phyloP scores from a whole-genome alignment of 2,888 invertebrate species.

The Ochropacha duplaris region DNA sequence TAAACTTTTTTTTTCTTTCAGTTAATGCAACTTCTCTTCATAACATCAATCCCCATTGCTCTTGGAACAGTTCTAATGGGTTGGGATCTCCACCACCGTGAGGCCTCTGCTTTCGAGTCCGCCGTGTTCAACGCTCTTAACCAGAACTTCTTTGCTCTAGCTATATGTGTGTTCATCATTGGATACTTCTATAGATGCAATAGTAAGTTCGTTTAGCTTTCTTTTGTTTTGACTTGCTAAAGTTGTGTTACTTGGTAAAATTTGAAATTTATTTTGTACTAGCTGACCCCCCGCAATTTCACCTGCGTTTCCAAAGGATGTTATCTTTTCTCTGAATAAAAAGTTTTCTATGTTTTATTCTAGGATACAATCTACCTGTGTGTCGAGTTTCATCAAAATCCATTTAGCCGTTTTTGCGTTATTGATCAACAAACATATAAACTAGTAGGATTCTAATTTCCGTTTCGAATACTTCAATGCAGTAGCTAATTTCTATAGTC shows the following conservation, averaged over 20 bases:
- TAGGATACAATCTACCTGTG: no score
- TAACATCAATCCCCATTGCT: conserved; percentile 63
- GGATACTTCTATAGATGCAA: conserved; percentile 71
- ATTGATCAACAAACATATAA: no score
- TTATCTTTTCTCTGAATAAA: no score
- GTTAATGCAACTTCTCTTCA: conserved; percentile 60
- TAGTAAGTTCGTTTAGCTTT: conserved; percentile 48
- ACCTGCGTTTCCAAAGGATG: no score
- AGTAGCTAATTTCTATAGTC: no score
- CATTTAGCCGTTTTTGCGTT: no score
- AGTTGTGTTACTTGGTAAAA: neutral
- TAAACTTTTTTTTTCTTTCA: conserved; percentile 30
- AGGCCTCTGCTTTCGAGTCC: conserved; percentile 67
- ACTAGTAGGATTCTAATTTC: no score
- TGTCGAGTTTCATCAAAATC: no score
- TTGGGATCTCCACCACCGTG: conserved; percentile 72
- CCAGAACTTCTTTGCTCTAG: conserved; percentile 75
- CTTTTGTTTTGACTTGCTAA: neutral
- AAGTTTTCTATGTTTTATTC: no score
- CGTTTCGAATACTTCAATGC: no score
- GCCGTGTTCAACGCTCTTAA: conserved; percentile 72
- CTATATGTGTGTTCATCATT: conserved; percentile 69
- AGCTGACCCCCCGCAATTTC: no score
- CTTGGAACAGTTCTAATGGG: conserved; percentile 68
- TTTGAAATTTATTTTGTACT: no score